These are phyloP conservation scores for Amphiprion ocellaris DNA, from an alignment of 2,113 vertebrate genomes.

Conservation along the genomic window DNA sequence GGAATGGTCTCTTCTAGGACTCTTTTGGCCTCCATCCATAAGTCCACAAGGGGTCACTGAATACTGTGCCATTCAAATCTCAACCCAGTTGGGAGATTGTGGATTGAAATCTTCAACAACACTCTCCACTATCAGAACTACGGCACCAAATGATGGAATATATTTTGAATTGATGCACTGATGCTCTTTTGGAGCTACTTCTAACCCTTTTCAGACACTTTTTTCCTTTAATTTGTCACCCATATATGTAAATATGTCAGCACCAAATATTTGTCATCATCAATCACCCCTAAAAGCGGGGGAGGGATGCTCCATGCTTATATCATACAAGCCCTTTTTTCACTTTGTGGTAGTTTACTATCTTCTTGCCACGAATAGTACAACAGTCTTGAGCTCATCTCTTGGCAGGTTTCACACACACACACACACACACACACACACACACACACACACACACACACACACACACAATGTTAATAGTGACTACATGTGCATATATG, in stretches of 20 bases:
- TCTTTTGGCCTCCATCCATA: too few relatives aligned
- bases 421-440: background rate
- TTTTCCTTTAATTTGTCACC: background rate
- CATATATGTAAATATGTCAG: background rate
- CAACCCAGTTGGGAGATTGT: too few relatives aligned
- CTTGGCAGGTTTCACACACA: constrained; percentile 42
- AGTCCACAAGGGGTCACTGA: too few relatives aligned
- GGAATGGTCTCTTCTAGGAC: too few relatives aligned
- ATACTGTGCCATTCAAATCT: too few relatives aligned
- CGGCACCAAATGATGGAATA: too few relatives aligned
- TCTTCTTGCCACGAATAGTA: constrained; percentile 71
- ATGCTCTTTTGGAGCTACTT: too few relatives aligned
- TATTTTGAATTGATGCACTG: too few relatives aligned
- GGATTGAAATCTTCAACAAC: too few relatives aligned
- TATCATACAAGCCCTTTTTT: constrained; percentile 60
- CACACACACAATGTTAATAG: constrained; percentile 44
- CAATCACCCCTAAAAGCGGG: constrained; percentile 14
- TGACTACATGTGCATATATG: constrained; percentile 41
- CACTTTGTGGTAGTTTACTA: constrained; percentile 53
- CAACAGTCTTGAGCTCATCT: constrained; percentile 55
- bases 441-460: background rate
- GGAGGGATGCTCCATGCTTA: constrained; percentile 39
- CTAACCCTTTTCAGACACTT: too few relatives aligned
- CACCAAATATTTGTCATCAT: background rate
- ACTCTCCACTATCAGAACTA: too few relatives aligned